Conservation (phyloP, 1,140 invertebrate genomes). For the Ladona fulva region DNA sequence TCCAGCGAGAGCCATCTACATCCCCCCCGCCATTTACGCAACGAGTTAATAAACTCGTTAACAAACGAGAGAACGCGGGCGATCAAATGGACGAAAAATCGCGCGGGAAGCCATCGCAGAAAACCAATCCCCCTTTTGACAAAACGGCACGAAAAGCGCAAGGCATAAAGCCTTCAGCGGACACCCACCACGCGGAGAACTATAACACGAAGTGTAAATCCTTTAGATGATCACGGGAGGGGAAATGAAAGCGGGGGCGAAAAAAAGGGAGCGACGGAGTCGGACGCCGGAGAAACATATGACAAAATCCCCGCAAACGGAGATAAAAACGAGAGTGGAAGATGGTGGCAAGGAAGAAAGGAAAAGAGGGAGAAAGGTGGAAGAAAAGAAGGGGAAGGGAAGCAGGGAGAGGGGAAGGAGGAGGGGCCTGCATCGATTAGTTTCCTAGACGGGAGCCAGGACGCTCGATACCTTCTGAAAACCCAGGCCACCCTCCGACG, state of each 20-base stretch:
- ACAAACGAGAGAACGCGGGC: too few relatives aligned
- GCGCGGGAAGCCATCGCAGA: too few relatives aligned
- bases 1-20: too few relatives aligned
- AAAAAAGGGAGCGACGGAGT: neutral
- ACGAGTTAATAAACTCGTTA: too few relatives aligned
- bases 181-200: too few relatives aligned
- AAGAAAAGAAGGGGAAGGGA: neutral
- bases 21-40: too few relatives aligned
- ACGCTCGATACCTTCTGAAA: neutral
- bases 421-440: neutral
- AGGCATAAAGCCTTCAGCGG: too few relatives aligned
- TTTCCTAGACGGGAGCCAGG: neutral
- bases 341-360: neutral
- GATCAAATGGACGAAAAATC: too few relatives aligned
- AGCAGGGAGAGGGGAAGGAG: neutral
- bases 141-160: too few relatives aligned
- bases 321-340: neutral
- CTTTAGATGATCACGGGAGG: neutral
- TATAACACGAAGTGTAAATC: too few relatives aligned
- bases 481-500: neutral
- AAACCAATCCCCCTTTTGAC: too few relatives aligned
- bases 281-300: neutral
- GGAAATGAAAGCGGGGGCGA: neutral
- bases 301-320: neutral
- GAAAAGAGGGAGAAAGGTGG: neutral